Evolutionary conservation across 1,140 invertebrate species (phyloP).

Genomic region (Spodoptera litura): DNA sequence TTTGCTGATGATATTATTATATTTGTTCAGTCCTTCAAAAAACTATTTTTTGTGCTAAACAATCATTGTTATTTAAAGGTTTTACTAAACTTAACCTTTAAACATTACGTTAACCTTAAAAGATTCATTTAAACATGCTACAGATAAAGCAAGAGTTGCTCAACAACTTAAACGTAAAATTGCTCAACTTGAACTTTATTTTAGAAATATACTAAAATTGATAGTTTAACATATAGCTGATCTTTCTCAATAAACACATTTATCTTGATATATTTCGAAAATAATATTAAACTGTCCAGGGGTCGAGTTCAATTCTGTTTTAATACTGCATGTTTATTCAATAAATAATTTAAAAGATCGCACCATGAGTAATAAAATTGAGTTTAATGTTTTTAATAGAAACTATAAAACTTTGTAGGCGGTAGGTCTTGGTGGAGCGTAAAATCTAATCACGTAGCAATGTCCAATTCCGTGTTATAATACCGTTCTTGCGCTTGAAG

Average conservation of each 20-base stretch:
- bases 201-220: slow-evolving; percentile 21
- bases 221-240: neutral
- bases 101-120: slow-evolving; percentile 11
- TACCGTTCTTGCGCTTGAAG: slow-evolving; percentile 51
- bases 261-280: slow-evolving; percentile 38
- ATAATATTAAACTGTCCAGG: slow-evolving; percentile 17
- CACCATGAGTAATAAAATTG: slow-evolving; percentile 30
- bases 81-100: slow-evolving; percentile 14
- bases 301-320: slow-evolving; percentile 14
- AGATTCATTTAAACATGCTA: neutral
- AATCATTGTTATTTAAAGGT: slow-evolving; percentile 1
- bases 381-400: slow-evolving; percentile 47
- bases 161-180: neutral
- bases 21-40: too few relatives aligned
- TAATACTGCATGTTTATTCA: slow-evolving; percentile 15
- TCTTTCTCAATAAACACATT: slow-evolving; percentile 10
- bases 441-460: slow-evolving; percentile 59
- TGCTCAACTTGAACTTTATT: slow-evolving; percentile 7
- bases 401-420: slow-evolving; percentile 51
- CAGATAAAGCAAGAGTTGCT: slow-evolving; percentile 1
- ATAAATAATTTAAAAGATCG: slow-evolving; percentile 39
- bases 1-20: too few relatives aligned
- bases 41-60: too few relatives aligned
- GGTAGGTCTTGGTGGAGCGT: slow-evolving; percentile 45
- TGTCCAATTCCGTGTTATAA: slow-evolving; percentile 53